Conservation (phyloP, 1,140 invertebrate genomes). For the Conus betulinus region DNA sequence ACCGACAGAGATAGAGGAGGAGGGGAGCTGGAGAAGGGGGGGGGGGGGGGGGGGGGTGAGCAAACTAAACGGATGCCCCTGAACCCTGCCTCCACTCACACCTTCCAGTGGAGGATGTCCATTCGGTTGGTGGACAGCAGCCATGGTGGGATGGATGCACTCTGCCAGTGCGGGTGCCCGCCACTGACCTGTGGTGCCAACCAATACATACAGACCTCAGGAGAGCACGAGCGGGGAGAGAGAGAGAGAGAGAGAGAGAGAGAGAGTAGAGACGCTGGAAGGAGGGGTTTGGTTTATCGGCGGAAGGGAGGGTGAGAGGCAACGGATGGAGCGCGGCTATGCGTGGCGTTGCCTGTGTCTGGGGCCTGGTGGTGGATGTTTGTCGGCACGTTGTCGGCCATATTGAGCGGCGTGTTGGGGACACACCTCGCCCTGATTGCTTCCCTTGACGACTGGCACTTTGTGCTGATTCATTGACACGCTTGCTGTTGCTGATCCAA, state of each 20-base stretch:
- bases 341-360: background rate
- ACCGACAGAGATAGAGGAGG: too few species aligned
- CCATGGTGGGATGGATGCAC: too few species aligned
- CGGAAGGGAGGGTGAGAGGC: constrained; percentile 10
- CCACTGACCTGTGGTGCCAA: background rate
- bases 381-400: background rate
- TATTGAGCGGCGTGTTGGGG: background rate
- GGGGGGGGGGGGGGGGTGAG: too few species aligned
- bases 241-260: background rate
- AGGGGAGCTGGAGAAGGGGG: too few species aligned
- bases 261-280: background rate
- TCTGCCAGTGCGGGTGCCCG: too few species aligned
- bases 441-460: background rate
- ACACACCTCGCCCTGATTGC: background rate
- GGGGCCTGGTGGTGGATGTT: background rate
- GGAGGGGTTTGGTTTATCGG: background rate
- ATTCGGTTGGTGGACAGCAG: too few species aligned
- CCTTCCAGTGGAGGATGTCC: too few species aligned
- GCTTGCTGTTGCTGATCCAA: background rate
- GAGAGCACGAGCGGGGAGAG: background rate
- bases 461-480: background rate
- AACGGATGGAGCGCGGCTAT: background rate
- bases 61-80: too few species aligned
- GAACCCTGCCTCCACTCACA: too few species aligned
- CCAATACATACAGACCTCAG: too few species aligned